phyloP scores from a whole-genome alignment of 2,888 invertebrate genomes.

The Gerosis bhagava region DNA sequence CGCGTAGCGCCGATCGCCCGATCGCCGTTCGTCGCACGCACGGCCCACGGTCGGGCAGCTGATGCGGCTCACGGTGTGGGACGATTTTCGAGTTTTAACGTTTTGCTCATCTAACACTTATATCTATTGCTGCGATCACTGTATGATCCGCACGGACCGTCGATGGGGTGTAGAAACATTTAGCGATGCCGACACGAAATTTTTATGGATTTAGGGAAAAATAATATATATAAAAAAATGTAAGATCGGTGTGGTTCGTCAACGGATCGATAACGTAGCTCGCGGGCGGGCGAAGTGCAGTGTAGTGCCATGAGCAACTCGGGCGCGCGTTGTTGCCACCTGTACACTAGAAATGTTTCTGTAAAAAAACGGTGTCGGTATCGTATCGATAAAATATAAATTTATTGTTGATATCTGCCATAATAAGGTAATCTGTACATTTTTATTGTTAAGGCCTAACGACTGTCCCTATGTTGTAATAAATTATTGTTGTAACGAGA shows the following conservation, averaged over 20 bases:
- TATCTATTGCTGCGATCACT: no score
- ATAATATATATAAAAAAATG: no score
- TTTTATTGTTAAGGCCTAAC: conserved; percentile 77
- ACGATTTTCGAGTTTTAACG: conserved; percentile 25
- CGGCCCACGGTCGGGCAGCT: conserved; percentile 25
- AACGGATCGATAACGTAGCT: conserved; percentile 35
- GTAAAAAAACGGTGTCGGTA: conserved; percentile 70
- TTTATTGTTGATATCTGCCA: conserved; percentile 80
- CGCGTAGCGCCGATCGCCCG: conserved; percentile 50
- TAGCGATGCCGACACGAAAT: no score
- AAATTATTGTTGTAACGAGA: conserved; percentile 61
- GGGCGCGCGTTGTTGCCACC: conserved; percentile 50
- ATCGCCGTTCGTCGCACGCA: no score
- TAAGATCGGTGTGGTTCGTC: conserved; percentile 4
- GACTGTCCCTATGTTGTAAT: conserved; percentile 75
- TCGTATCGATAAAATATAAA: conserved; percentile 64
- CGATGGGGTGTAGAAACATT: conserved; percentile 2
- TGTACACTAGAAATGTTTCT: conserved; percentile 62
- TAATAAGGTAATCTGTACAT: conserved; percentile 78
- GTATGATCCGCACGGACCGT: conserved; percentile 10
- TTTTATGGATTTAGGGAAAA: no score
- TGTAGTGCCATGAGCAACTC: conserved; percentile 55
- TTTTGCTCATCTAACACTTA: no score
- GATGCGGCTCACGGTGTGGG: conserved; percentile 16
- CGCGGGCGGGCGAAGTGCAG: conserved; percentile 35